Evolutionary conservation across 2,797 vertebrate genomes (phyloP), one percentile per base, ranked within the genome.

Genomic region (Ctenopoma multispine): DNA sequence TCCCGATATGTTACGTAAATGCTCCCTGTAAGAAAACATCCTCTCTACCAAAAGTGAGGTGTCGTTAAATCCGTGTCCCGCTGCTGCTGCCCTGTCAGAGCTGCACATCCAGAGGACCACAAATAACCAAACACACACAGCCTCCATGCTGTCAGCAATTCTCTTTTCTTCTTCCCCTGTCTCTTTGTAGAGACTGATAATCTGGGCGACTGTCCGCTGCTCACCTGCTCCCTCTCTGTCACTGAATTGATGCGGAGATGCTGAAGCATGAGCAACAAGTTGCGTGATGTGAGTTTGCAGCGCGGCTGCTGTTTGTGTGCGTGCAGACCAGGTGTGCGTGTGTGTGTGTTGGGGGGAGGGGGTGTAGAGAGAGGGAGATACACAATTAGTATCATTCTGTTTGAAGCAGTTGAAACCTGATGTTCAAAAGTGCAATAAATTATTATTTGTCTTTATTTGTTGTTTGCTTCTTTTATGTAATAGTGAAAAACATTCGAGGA

Each of bases 251-350:
- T 8, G 53, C 6, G 41, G 29, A 54, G 63, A 58, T 3, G 57
- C 29, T 34, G 69, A 57, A 4, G 55, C 51, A n/a, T 0, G 27
- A 40, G 76, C 80, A 84, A 86, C 83, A 89, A 72, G 83, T 89
- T 76, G 50, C 8, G 43, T 72, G 46, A 68, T 27, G 78, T 31
- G 51, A 38, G 36, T 38, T 53, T n/a, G 20, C 43, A 15, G 36
- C 58, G 29, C 14, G 18, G 15, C 40, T 23, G 59, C 61, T 38
- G 55, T 15, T 12, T 12, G n/a, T n/a, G n/a, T n/a, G 36, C 36
- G 36, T 38, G 36, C 11, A 38, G 27, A 4, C 7, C 27, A 29
- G 27, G 27, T 29, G 27, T 29, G n/a, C 31, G 58, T 13, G 15
- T 40, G 43, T 7, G 18, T 27, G 27, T 29, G 27, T 29, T 4